Evolutionary conservation across 1,140 invertebrate genomes (phyloP).

Genomic region (Bombus pascuorum): DNA sequence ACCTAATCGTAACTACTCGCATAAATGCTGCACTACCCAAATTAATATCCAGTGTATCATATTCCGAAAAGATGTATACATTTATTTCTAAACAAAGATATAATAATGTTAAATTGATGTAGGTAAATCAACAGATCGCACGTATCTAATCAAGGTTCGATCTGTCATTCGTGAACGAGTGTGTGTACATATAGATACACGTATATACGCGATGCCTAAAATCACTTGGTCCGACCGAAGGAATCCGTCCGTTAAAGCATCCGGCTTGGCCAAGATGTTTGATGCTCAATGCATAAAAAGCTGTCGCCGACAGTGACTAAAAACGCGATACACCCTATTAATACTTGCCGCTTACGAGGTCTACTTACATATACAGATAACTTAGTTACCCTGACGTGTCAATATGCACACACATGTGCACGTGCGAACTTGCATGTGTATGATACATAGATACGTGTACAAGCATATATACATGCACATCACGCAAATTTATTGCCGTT

Average conservation of each 20-base stretch:
- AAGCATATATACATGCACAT: slow-evolving; percentile 59
- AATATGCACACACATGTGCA: slow-evolving; percentile 62
- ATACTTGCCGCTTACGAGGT: slow-evolving; percentile 40
- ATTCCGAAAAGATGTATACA: too few relatives aligned
- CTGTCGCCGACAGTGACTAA: slow-evolving; percentile 36
- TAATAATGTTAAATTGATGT: background rate
- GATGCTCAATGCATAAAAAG: slow-evolving; percentile 13
- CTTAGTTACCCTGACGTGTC: slow-evolving; percentile 65
- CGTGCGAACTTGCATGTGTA: slow-evolving; percentile 56
- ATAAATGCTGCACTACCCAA: background rate
- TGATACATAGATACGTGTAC: slow-evolving; percentile 57
- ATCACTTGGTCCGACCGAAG: slow-evolving; percentile 48
- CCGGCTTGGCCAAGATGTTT: background rate
- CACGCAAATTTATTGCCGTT: slow-evolving; percentile 60
- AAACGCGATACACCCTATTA: slow-evolving; percentile 58
- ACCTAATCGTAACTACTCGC: background rate
- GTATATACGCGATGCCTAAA: background rate
- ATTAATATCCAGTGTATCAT: background rate
- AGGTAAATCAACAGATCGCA: slow-evolving; percentile 6
- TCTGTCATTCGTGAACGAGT: background rate
- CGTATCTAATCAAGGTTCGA: background rate
- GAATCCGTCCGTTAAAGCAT: slow-evolving; percentile 7
- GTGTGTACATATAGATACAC: background rate
- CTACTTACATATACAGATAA: slow-evolving; percentile 54
- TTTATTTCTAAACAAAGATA: background rate